Percentiles rank a stretch among this genome's conserved stretches.
phyloP scores from a whole-genome alignment of 2,888 invertebrate genomes.

The Atrina japonica region DNA sequence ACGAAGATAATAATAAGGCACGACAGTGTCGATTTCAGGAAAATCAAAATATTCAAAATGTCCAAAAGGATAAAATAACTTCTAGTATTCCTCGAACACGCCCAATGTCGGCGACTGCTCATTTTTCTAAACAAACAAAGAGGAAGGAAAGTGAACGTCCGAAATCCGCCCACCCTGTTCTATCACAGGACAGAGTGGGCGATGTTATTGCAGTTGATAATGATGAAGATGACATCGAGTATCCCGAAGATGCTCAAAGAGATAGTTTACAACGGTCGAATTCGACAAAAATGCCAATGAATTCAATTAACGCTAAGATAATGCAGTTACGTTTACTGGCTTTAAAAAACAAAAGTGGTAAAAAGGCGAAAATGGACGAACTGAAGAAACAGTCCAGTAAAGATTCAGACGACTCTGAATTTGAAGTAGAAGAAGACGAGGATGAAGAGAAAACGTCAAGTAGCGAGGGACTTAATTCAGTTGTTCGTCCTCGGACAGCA shows the following conservation, averaged over 20 bases:
- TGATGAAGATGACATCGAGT: background rate
- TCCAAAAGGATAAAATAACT: too few species aligned
- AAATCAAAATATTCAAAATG: too few species aligned
- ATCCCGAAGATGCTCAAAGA: background rate
- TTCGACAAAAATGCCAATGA: too few species aligned
- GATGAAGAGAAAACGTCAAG: background rate
- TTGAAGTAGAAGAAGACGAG: too few species aligned
- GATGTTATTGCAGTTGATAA: background rate
- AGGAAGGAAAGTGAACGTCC: background rate
- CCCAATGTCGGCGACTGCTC: constrained; percentile 33
- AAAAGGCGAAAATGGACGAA: too few species aligned
- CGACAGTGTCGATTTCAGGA: too few species aligned
- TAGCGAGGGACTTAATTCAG: background rate
- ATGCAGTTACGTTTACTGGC: too few species aligned
- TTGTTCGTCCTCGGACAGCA: constrained; percentile 37
- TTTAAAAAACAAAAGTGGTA: too few species aligned
- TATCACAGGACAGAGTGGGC: background rate
- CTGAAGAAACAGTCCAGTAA: too few species aligned
- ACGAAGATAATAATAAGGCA: constrained; percentile 5
- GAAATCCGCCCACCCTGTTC: background rate
- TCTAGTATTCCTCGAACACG: constrained; percentile 5
- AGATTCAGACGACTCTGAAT: too few species aligned
- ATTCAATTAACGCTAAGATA: too few species aligned
- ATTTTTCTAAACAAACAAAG: background rate
- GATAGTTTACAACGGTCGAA: too few species aligned